A percentile compares a stretch with the other conserved stretches of the same genome.
Conservation (phyloP, 1,140 invertebrate genomes). For the Cepaea nemoralis region DNA sequence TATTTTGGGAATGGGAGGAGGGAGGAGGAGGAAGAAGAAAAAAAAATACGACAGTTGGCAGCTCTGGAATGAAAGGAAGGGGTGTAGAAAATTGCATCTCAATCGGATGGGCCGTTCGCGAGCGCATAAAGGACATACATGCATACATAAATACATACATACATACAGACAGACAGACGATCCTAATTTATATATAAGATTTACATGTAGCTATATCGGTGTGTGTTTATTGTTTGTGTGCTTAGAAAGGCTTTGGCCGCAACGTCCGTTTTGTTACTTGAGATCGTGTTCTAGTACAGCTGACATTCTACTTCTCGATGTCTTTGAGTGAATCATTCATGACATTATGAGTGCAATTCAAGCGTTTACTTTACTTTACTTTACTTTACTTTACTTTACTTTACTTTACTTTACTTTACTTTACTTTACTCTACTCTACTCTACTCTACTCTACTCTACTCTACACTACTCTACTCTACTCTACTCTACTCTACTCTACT, state of each 20-base stretch:
- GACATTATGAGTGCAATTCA: background rate
- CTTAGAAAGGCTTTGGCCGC: background rate
- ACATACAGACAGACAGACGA: too few relatives aligned
- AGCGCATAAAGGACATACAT: too few relatives aligned
- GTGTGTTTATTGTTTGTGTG: background rate
- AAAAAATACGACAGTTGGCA: too few relatives aligned
- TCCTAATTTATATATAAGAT: too few relatives aligned
- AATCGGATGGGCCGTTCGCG: too few relatives aligned
- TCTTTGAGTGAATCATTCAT: background rate
- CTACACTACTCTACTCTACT: slow-evolving; percentile 2
- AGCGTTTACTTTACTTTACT: background rate
- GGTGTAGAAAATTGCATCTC: too few relatives aligned
- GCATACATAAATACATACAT: too few relatives aligned
- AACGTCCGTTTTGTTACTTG: background rate
- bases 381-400: background rate
- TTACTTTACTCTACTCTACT: background rate
- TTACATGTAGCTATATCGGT: too few relatives aligned
- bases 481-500: slow-evolving; percentile 3
- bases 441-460: background rate
- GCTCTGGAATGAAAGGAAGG: too few relatives aligned
- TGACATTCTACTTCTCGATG: background rate
- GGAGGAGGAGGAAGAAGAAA: too few relatives aligned
- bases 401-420: background rate
- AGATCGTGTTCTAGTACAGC: background rate
- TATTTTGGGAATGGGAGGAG: too few relatives aligned